phyloP scores from a whole-genome alignment of 2,888 invertebrate species.

The Noctua pronuba region DNA sequence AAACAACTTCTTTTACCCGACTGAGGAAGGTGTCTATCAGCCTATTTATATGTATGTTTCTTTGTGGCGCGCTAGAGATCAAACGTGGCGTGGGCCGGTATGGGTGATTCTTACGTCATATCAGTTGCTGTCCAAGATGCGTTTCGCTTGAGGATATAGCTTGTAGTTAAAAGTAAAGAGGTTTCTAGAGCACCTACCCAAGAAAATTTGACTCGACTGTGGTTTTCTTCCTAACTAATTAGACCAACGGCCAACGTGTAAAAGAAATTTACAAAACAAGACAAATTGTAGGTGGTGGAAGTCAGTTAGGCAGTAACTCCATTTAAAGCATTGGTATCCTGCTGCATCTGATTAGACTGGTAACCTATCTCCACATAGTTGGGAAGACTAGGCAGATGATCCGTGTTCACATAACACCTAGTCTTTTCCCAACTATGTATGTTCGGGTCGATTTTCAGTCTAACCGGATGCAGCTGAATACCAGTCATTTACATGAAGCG shows the following conservation, averaged over 20 bases:
- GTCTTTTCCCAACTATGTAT: background rate
- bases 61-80: too few relatives aligned
- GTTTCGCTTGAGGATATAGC: background rate
- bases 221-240: background rate
- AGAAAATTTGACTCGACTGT: background rate
- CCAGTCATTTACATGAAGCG: background rate
- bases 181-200: background rate
- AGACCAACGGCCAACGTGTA: background rate
- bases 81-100: too few relatives aligned
- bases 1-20: background rate
- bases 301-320: background rate
- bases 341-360: background rate
- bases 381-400: background rate
- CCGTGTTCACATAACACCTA: background rate
- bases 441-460: background rate
- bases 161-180: background rate
- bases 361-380: background rate
- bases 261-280: background rate
- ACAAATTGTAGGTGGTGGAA: background rate
- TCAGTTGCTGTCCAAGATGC: background rate
- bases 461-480: background rate
- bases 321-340: background rate
- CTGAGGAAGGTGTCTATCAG: too few relatives aligned
- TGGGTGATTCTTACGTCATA: too few relatives aligned
- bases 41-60: too few relatives aligned